Conservation (phyloP, 2,797 vertebrate genomes). For the Brachymystax lenok region DNA sequence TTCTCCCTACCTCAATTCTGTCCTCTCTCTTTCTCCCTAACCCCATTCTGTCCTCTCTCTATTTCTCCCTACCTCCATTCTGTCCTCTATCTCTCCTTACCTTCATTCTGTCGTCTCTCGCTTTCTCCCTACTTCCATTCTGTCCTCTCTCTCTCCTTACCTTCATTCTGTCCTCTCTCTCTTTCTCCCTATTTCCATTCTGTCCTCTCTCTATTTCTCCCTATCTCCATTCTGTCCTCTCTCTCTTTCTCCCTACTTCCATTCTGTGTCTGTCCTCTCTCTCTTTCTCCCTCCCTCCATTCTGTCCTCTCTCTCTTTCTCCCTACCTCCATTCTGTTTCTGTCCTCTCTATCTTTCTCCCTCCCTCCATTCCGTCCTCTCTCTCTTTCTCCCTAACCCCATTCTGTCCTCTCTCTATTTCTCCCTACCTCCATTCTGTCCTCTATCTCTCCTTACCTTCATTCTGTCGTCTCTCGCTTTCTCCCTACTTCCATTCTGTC, state of each 20-base stretch:
- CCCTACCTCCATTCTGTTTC: not conserved
- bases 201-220: not conserved
- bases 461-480: not conserved
- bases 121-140: too few species aligned
- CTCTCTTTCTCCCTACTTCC: too few species aligned
- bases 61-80: not conserved
- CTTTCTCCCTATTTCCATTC: constrained; percentile 4
- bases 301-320: not conserved
- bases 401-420: constrained; percentile 6
- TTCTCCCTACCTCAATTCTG: not conserved
- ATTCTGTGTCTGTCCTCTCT: not conserved
- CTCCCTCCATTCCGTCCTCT: not conserved
- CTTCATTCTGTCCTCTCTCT: not conserved
- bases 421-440: not conserved
- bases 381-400: not conserved
- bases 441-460: not conserved
- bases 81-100: not conserved
- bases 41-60: not conserved
- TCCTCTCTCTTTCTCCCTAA: not conserved
- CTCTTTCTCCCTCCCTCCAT: not conserved
- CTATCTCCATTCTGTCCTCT: not conserved
- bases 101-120: not conserved
- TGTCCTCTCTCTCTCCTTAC: not conserved
- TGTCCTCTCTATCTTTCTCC: too few species aligned
- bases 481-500: not conserved